Evolutionary conservation across 2,888 invertebrate genomes (phyloP).

Genomic region (Athrips mouffetella): DNA sequence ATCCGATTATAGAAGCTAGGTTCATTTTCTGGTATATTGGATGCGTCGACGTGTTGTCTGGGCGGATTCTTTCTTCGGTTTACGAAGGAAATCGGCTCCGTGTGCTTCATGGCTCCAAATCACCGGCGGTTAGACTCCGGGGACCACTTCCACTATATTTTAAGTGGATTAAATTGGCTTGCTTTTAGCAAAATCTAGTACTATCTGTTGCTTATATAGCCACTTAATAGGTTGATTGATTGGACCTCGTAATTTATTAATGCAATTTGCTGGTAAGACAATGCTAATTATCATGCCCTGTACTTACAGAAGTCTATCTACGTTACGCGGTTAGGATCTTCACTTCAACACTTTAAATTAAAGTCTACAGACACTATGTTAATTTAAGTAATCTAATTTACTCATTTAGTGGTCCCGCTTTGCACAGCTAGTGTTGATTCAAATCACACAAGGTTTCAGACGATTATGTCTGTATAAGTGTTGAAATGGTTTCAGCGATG

Average conservation of each 20-base stretch:
- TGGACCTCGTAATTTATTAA: conserved; percentile 34
- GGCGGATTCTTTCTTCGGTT: conserved; percentile 43
- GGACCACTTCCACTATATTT: conserved; percentile 55
- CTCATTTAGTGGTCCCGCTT: no score
- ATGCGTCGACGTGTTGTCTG: conserved; percentile 47
- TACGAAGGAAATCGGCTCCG: conserved; percentile 40
- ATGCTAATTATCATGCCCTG: not conserved
- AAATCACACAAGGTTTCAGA: no score
- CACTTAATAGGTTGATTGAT: conserved; percentile 55
- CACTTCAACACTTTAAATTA: no score
- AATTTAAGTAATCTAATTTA: no score
- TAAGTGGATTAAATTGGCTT: conserved; percentile 70
- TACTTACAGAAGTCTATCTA: no score
- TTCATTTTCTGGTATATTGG: conserved; percentile 41
- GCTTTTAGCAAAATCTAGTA: conserved; percentile 57
- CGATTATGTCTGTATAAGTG: no score
- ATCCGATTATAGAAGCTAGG: conserved; percentile 33
- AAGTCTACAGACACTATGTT: no score
- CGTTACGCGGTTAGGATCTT: no score
- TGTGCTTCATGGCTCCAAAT: conserved; percentile 40
- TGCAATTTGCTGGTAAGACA: conserved; percentile 18
- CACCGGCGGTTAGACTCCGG: conserved; percentile 44
- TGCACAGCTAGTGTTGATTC: no score
- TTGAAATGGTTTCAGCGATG: no score
- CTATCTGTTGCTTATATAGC: conserved; percentile 51